A percentile compares a stretch with the other conserved stretches of the same genome.
phyloP scores from a whole-genome alignment of 2,797 vertebrate genomes.

The Aviceda leuphotes region DNA sequence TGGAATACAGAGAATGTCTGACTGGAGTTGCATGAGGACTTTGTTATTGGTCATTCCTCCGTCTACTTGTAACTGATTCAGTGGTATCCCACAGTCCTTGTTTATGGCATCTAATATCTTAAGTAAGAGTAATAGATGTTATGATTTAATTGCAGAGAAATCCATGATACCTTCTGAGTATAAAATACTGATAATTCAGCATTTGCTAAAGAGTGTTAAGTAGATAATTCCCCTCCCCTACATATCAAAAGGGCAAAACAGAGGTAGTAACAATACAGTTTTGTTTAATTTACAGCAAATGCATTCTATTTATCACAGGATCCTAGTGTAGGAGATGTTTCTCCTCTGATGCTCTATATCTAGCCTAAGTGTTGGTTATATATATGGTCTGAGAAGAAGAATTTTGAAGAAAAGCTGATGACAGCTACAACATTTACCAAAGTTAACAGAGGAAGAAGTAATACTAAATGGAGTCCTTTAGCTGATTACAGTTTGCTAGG shows the following conservation, averaged over 20 bases:
- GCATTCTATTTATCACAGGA: background rate
- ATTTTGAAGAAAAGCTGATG: background rate
- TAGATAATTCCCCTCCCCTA: background rate
- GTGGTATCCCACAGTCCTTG: conserved; percentile 92
- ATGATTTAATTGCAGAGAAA: background rate
- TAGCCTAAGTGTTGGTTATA: background rate
- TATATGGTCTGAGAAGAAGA: background rate
- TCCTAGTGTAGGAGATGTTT: background rate
- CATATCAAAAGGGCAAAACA: background rate
- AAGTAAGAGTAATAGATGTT: background rate
- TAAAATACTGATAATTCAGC: background rate
- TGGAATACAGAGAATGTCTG: conserved; percentile 95
- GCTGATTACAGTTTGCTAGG: background rate
- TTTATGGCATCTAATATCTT: conserved; percentile 98
- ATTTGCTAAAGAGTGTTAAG: background rate
- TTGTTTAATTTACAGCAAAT: background rate
- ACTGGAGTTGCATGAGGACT: conserved; percentile 95
- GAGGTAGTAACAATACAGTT: background rate
- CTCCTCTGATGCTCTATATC: background rate
- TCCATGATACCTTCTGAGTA: background rate
- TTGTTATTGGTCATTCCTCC: conserved; percentile 97
- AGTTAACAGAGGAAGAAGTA: background rate
- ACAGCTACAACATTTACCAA: background rate
- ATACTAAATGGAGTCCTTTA: background rate
- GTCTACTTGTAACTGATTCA: conserved; percentile 92